These are phyloP conservation scores for Urocynchramus pylzowi DNA, from an alignment of 2,113 vertebrate genomes.

Conservation along the genomic window DNA sequence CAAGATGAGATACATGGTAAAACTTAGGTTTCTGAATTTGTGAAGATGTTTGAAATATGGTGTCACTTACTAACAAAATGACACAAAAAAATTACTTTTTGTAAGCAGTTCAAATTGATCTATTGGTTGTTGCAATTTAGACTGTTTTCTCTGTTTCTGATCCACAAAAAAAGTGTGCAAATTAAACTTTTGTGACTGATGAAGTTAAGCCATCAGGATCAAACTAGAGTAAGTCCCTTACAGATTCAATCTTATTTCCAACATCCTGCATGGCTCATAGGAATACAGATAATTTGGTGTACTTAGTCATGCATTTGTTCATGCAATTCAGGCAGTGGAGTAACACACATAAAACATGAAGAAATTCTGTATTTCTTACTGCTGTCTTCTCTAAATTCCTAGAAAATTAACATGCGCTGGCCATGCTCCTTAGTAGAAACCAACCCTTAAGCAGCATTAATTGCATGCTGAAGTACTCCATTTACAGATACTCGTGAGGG, in stretches of 20 bases:
- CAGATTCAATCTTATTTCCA: background rate
- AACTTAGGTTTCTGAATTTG: background rate
- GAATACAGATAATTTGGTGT: background rate
- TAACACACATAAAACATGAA: background rate
- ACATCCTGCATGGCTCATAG: background rate
- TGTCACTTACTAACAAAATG: background rate
- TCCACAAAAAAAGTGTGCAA: background rate
- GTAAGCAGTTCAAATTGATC: background rate
- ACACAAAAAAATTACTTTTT: background rate
- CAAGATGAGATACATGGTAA: background rate
- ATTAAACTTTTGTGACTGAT: background rate
- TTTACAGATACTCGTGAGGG: background rate
- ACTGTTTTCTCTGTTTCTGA: background rate
- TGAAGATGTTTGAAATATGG: background rate
- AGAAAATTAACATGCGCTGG: background rate
- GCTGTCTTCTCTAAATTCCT: background rate
- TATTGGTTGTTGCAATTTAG: background rate
- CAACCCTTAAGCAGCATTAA: background rate
- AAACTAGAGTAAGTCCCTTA: background rate
- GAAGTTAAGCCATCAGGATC: background rate
- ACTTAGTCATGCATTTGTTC: background rate
- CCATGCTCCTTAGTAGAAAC: background rate
- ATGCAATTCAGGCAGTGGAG: background rate
- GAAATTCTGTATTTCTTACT: background rate
- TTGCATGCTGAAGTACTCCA: background rate